Conservation (phyloP, 2,888 invertebrate species). For the Rotaria magnacalcarata region DNA sequence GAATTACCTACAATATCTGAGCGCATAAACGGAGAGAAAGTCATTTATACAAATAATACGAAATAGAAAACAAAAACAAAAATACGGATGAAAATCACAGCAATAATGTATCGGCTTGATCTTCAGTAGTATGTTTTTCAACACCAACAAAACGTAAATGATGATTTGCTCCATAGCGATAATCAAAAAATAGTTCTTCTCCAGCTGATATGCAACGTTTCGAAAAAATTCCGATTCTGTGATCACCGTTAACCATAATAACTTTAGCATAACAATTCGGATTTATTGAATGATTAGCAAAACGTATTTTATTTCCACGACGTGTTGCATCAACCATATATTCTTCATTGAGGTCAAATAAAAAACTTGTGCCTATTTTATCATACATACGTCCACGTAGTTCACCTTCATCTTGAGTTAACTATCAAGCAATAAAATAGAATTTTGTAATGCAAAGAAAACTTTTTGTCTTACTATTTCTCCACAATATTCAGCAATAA, state of each 20-base stretch:
- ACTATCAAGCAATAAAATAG: not conserved
- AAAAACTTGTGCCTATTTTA: constrained; percentile 96
- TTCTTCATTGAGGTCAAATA: constrained; percentile 95
- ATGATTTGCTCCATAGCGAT: constrained; percentile 90
- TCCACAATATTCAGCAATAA: constrained; percentile 98
- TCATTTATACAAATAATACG: too few species aligned
- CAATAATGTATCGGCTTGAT: not conserved
- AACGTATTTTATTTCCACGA: constrained; percentile 98
- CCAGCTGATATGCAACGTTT: constrained; percentile 90
- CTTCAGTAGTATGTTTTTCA: constrained; percentile 65
- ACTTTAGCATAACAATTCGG: constrained; percentile 99
- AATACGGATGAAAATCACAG: not conserved
- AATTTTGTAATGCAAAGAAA: not conserved
- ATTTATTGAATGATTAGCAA: constrained; percentile 98
- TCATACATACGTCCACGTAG: constrained; percentile 97
- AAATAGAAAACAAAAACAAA: too few species aligned
- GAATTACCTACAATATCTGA: not conserved
- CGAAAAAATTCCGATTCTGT: constrained; percentile 80
- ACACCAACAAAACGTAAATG: constrained; percentile 96
- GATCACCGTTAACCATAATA: constrained; percentile 65
- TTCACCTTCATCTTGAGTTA: constrained; percentile 87
- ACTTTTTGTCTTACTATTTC: constrained; percentile 63
- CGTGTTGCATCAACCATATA: constrained; percentile 97
- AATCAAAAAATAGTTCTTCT: constrained; percentile 97
- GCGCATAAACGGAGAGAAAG: too few species aligned